Evolutionary conservation across 2,797 vertebrate genomes (phyloP).

Genomic region (Oreochromis mossambicus): DNA sequence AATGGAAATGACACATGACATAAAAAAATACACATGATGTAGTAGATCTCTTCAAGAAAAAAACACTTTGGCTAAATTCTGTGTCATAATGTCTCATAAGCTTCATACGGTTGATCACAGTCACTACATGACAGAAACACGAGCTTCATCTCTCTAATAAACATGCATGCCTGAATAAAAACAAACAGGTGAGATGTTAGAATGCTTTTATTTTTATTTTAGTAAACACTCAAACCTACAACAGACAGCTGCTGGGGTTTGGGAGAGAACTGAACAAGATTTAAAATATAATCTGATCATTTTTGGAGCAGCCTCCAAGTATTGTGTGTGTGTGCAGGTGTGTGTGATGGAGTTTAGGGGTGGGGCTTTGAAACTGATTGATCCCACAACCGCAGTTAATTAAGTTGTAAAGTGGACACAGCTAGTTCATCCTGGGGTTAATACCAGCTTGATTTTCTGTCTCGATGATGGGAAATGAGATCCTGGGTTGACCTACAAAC

Average conservation of each 20-base stretch:
- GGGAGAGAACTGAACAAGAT: not conserved
- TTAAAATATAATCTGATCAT: not conserved
- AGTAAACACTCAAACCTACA: not conserved
- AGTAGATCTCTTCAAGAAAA: not conserved
- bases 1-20: not conserved
- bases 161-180: not conserved
- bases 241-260: not conserved
- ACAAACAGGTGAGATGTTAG: not conserved
- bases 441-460: conserved; percentile 74
- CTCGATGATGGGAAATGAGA: conserved; percentile 59
- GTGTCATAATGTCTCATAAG: not conserved
- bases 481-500: conserved; percentile 16
- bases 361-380: conserved; percentile 56
- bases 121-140: not conserved
- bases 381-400: conserved; percentile 65
- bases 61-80: not conserved
- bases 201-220: not conserved
- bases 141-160: not conserved
- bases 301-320: not conserved
- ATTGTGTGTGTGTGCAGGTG: not conserved
- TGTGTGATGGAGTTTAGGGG: not conserved
- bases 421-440: conserved; percentile 65
- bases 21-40: not conserved
- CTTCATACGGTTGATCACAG: not conserved
- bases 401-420: conserved; percentile 60